Conservation (phyloP, 2,888 invertebrate species). For the Hanleya hanleyi region DNA sequence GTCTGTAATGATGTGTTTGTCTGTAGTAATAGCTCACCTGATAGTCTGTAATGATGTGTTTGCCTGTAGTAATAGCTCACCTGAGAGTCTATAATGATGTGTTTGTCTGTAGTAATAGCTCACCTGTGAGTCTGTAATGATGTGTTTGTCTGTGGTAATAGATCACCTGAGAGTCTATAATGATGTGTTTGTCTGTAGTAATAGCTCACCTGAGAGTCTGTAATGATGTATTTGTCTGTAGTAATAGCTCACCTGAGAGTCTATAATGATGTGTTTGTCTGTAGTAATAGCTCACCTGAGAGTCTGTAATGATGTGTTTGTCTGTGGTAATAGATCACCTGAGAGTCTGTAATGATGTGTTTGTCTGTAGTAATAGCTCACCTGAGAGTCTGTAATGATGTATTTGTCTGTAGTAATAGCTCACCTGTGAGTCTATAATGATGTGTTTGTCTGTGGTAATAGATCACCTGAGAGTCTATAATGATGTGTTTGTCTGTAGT, state of each 20-base stretch:
- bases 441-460: too few relatives aligned
- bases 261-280: conserved; percentile 50
- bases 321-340: too few relatives aligned
- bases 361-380: too few relatives aligned
- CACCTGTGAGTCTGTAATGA: neutral
- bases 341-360: too few relatives aligned
- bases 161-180: neutral
- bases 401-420: too few relatives aligned
- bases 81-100: neutral
- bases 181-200: neutral
- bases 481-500: too few relatives aligned
- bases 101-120: neutral
- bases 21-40: neutral
- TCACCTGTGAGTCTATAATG: too few relatives aligned
- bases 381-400: too few relatives aligned
- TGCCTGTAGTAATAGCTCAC: neutral
- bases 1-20: neutral
- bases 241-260: conserved; percentile 45
- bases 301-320: too few relatives aligned
- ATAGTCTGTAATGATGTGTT: neutral
- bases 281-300: conserved; percentile 38
- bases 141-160: neutral
- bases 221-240: neutral
- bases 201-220: neutral
- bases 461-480: too few relatives aligned